phyloP scores from a whole-genome alignment of 2,113 vertebrate genomes.

The Psettodes erumei region DNA sequence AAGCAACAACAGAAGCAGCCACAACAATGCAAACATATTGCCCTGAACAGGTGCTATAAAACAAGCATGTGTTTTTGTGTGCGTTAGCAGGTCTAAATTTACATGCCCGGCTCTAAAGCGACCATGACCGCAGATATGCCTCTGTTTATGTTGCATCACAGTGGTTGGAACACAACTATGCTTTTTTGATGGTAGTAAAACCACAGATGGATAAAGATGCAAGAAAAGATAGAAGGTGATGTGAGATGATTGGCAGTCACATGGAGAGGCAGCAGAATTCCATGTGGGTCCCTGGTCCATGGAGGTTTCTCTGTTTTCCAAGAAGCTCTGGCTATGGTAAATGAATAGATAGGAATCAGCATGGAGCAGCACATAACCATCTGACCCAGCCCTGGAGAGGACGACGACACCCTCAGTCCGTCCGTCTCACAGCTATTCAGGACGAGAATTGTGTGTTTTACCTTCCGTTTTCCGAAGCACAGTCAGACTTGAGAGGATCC shows the following conservation, averaged over 20 bases:
- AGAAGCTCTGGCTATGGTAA: conserved; percentile 49
- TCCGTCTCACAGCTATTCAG: conserved; percentile 21
- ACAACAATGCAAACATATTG: conserved; percentile 46
- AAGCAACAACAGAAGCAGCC: conserved; percentile 54
- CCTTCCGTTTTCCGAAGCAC: not conserved
- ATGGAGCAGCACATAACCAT: conserved; percentile 47
- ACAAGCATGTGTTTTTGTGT: conserved; percentile 35
- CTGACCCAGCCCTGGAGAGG: conserved; percentile 6
- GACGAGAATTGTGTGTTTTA: not conserved
- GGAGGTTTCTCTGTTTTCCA: conserved; percentile 41
- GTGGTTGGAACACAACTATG: conserved; percentile 54
- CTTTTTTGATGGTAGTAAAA: conserved; percentile 48
- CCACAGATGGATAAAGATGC: conserved; percentile 58
- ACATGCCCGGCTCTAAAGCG: conserved; percentile 50
- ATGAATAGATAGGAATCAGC: conserved; percentile 67
- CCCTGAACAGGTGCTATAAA: conserved; percentile 53
- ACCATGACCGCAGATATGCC: conserved; percentile 57
- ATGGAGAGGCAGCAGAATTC: conserved; percentile 40
- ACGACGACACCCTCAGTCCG: conserved; percentile 10
- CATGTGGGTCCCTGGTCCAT: conserved; percentile 53
- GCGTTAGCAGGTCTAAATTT: conserved; percentile 27
- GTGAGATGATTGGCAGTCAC: conserved; percentile 38
- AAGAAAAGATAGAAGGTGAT: conserved; percentile 37
- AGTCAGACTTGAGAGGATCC: not conserved
- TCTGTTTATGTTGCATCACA: conserved; percentile 65